Evolutionary conservation across 2,888 invertebrate genomes (phyloP).

Genomic region (Drosophila ustulata): DNA sequence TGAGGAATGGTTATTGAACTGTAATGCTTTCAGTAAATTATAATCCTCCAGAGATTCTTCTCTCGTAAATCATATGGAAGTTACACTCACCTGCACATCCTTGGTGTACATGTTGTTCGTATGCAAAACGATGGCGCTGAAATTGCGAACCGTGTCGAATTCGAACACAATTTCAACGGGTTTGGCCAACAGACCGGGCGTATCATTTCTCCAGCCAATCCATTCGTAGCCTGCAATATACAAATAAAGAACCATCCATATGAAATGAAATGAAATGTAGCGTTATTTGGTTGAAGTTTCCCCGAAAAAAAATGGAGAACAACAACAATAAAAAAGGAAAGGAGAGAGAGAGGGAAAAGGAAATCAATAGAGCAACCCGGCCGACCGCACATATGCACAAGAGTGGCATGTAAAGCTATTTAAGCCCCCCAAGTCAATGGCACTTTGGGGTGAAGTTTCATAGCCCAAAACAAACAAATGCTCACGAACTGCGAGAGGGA

Average conservation of each 20-base stretch:
- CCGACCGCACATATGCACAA: conserved; percentile 39
- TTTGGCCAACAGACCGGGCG: conserved; percentile 87
- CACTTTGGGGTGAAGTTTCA: conserved; percentile 64
- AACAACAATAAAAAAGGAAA: background rate
- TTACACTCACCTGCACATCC: conserved; percentile 89
- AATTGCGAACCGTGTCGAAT: conserved; percentile 91
- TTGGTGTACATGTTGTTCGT: conserved; percentile 92
- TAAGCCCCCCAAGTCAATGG: conserved; percentile 64
- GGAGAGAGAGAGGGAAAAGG: conserved; percentile 16
- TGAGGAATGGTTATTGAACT: background rate
- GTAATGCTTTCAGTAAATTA: background rate
- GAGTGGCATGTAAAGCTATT: conserved; percentile 71
- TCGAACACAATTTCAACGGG: conserved; percentile 92
- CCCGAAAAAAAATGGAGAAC: background rate
- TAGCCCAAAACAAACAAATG: conserved; percentile 73
- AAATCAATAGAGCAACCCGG: conserved; percentile 53
- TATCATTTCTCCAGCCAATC: conserved; percentile 93
- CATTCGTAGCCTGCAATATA: conserved; percentile 91
- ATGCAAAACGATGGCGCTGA: conserved; percentile 90
- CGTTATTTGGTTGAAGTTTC: conserved; percentile 37
- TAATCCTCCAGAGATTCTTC: background rate
- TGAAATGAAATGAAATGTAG: conserved; percentile 41
- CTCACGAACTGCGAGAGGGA: conserved; percentile 26
- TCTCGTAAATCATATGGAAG: conserved; percentile 26
- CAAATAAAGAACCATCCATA: conserved; percentile 23